Percentiles rank a stretch among this genome's conserved stretches.
These are phyloP conservation scores for Osmerus eperlanus DNA, from an alignment of 2,113 vertebrate genomes.

Conservation along the genomic window DNA sequence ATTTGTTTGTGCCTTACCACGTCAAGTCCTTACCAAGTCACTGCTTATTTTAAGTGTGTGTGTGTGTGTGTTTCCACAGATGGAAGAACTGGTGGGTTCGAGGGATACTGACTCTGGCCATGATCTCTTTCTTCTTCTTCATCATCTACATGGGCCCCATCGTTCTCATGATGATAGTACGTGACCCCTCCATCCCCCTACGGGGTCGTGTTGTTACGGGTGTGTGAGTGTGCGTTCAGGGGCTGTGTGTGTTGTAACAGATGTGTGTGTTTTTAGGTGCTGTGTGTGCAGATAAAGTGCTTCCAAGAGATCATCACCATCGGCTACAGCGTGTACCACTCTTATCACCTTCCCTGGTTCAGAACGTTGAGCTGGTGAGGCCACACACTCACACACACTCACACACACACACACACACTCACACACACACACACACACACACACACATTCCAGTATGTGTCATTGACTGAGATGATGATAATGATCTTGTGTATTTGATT, in stretches of 20 bases:
- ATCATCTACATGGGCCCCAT: slow-evolving; percentile 98
- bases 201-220: too few species aligned
- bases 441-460: neutral
- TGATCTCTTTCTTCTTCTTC: slow-evolving; percentile 98
- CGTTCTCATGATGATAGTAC: slow-evolving; percentile 97
- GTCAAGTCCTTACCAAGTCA: neutral
- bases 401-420: neutral
- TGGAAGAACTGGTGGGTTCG: slow-evolving; percentile 99
- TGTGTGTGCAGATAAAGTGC: slow-evolving; percentile 98
- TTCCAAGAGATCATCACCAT: slow-evolving; percentile 99
- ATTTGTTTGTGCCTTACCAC: neutral
- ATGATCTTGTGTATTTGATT: slow-evolving; percentile 22
- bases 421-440: neutral
- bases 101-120: slow-evolving; percentile 94
- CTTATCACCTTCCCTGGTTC: slow-evolving; percentile 98
- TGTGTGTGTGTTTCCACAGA: slow-evolving; percentile 59
- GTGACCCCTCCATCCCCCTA: slow-evolving; percentile 40
- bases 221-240: slow-evolving; percentile 67
- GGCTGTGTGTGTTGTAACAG: slow-evolving; percentile 77
- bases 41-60: neutral
- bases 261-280: slow-evolving; percentile 74
- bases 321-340: slow-evolving; percentile 97
- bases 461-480: neutral
- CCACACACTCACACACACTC: neutral
- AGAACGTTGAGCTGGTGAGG: slow-evolving; percentile 95